Conservation (phyloP, 2,797 vertebrate species). For the Gymnoscopelus braueri region DNA sequence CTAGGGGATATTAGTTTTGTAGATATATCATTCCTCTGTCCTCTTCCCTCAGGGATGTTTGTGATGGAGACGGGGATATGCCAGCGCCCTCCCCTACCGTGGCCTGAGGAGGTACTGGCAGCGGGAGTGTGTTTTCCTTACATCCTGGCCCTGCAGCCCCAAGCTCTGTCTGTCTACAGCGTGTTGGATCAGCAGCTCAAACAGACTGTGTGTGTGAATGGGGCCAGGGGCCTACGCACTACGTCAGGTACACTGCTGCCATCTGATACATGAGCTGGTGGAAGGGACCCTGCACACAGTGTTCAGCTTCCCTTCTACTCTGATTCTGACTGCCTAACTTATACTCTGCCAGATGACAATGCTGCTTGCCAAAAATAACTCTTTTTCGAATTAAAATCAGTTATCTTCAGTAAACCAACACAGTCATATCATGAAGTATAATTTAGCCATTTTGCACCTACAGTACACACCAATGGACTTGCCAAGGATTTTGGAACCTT, state of each 20-base stretch:
- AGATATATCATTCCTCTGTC: conserved; percentile 40
- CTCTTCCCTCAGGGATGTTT: conserved; percentile 74
- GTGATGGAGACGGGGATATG: conserved; percentile 75
- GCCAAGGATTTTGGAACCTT: no score
- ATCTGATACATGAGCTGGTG: no score
- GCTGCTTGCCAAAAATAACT: no score
- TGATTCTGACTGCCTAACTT: no score
- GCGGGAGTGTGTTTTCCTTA: conserved; percentile 73
- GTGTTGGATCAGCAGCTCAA: conserved; percentile 77
- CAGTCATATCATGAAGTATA: no score
- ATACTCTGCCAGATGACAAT: no score
- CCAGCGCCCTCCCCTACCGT: conserved; percentile 76
- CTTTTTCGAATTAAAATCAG: no score
- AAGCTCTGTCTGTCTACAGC: conserved; percentile 73
- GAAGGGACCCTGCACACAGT: no score
- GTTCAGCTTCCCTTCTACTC: no score
- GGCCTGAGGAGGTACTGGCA: conserved; percentile 73
- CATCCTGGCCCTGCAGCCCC: conserved; percentile 65
- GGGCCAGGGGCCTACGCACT: conserved; percentile 62
- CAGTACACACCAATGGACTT: no score
- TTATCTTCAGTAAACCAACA: no score
- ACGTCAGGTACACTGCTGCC: conserved; percentile 60
- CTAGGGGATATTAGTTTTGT: conserved; percentile 51
- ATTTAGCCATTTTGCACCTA: no score
- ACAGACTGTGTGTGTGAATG: conserved; percentile 68